Percentiles rank a stretch among this genome's conserved stretches.
Evolutionary conservation across 2,797 vertebrate genomes (phyloP).

Genomic region (Labeo calbasu): DNA sequence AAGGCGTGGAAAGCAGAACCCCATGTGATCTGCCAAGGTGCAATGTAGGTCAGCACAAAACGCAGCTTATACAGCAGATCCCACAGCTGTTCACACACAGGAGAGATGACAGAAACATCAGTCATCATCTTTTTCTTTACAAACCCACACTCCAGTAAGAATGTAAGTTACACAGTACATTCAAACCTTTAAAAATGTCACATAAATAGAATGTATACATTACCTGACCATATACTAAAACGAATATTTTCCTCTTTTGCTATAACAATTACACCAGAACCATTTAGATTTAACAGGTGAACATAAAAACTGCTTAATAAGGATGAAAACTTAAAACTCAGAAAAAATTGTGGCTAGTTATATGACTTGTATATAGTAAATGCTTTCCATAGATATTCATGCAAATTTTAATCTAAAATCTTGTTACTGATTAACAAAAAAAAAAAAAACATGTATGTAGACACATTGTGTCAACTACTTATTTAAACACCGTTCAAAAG

Average conservation of each 20-base stretch:
- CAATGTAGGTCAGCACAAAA: constrained; percentile 98
- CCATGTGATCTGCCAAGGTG: constrained; percentile 99
- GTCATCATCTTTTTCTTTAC: neutral
- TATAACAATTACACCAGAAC: neutral
- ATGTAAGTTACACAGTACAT: neutral
- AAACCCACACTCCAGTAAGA: neutral
- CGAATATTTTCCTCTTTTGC: neutral
- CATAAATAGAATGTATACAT: neutral
- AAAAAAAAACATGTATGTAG: neutral
- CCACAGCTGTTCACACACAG: constrained; percentile 84
- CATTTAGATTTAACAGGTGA: neutral
- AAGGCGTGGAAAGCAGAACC: constrained; percentile 99
- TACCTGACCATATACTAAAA: neutral
- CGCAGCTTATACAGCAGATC: constrained; percentile 96
- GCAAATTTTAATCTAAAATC: neutral
- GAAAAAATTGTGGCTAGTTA: neutral
- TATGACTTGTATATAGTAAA: neutral
- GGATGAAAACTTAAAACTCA: neutral
- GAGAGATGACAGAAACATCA: constrained; percentile 34
- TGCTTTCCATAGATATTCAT: neutral
- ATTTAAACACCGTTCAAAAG: neutral
- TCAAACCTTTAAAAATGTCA: no score
- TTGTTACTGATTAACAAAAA: neutral
- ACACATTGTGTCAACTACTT: no score
- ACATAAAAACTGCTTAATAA: neutral